Evolutionary conservation across 2,797 vertebrate species (phyloP).

Genomic region (Podarcis lilfordi): DNA sequence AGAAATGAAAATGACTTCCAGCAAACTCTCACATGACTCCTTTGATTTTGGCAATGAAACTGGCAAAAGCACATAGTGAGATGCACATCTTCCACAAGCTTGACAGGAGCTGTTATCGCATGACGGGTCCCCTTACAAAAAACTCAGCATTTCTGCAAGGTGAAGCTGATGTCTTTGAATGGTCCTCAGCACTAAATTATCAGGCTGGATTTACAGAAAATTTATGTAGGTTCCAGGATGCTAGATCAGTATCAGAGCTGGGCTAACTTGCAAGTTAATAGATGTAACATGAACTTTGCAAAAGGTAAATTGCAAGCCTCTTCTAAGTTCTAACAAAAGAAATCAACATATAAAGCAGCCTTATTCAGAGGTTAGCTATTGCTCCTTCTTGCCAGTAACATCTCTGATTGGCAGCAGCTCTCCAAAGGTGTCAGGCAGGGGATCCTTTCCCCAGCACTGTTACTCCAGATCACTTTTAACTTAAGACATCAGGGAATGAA

Average conservation of each 20-base stretch:
- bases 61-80: not conserved
- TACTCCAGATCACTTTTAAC: not conserved
- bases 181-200: not conserved
- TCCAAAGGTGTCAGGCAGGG: not conserved
- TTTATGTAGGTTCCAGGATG: not conserved
- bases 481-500: not conserved
- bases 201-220: not conserved
- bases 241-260: not conserved
- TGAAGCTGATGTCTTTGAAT: not conserved
- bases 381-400: not conserved
- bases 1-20: not conserved
- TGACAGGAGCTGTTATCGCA: not conserved
- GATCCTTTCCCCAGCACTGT: not conserved
- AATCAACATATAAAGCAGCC: no score
- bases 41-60: not conserved
- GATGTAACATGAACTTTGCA: not conserved
- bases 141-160: not conserved
- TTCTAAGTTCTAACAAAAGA: not conserved
- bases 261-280: not conserved
- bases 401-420: not conserved
- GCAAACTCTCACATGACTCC: not conserved
- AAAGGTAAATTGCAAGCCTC: not conserved
- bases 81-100: not conserved
- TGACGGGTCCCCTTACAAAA: not conserved
- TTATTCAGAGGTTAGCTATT: not conserved